Base-by-base conservation (phyloP, 2,113 vertebrate genomes). In the Hemibagrus wyckioides region DNA sequence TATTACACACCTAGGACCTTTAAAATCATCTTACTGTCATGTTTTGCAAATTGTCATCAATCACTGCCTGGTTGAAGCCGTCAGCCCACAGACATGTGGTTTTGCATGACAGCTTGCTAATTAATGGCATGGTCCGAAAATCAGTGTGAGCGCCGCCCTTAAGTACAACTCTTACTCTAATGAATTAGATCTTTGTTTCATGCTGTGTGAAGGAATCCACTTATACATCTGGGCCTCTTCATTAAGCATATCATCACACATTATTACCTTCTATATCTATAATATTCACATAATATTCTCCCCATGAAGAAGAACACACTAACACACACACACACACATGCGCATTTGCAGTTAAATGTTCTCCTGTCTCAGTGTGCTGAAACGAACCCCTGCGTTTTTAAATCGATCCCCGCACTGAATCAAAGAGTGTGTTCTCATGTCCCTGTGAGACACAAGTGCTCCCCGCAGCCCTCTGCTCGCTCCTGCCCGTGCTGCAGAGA, bases 111-210 rank as follows among this genome's bases (percentile, higher is more conserved):
- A 77, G 77, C 50, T 23, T 44, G 39, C 71, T 87, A 89, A 90
- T 90, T 87, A 90, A 88, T 86, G 80, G 84, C 67, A 85, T 88
- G 87, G 79, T 85, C 88, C 65, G 65, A 82, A 89, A 91, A 86
- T 88, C 88, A 59, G 41, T 89, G 59, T 90, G 81, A 88, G 80
- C 83, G 28, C 85, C 82, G 41, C 88, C 84, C 88, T 88, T 90
- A 89, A 90, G 75, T 88, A 59, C 84, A 86, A 84, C 30, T 33
- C 80, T 63, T 69, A 82, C 52, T 71, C 41, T 90, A 87, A 91
- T 89, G 82, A 89, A 90, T 87, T 84, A 76, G 56, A 48, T 77
- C 56, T 33, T n/a, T 59, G 85, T 84, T 84, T 59, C 88, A 39
- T 56, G 25, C 65, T 83, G 76, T 69, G 41, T 75, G 19, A 80